Base-by-base conservation (phyloP, 2,888 invertebrate species). In the Melinaea menophilus region DNA sequence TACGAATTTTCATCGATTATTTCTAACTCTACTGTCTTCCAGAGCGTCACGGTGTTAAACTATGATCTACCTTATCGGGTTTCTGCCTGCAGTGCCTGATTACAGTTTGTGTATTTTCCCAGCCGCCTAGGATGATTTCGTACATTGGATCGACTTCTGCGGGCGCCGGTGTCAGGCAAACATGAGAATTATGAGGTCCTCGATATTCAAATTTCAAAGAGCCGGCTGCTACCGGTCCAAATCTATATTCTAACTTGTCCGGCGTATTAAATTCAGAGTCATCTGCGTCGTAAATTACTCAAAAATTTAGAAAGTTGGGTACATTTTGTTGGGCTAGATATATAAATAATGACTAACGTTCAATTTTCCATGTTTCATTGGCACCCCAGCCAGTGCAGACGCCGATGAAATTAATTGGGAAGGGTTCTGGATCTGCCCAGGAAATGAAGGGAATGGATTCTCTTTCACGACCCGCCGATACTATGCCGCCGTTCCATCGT, bases 351-450 rank as follows among this genome's bases (percentile, higher is more conserved):
- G 37, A 67, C 76, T 65, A 90, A 95, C 95, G 94, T 91, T 96
- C 95, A 73, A 97, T 92, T 69, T 95, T 91, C 97, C 97, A 97
- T 54, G 94, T 92, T 46, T 97, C 97, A 61, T 86, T 90, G 11
- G 96, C 95, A 22, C 97, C 97, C 95, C 96, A 97, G 58, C 96
- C 96, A 56, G 97, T 97, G 86, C 96, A 95, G 41, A 96, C 93
- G 55, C 96, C 97, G 55, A 95, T 93, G 81, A 94, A 94, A 67
- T 92, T 92, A 63, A 97, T 92, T 11, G 92, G 92, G 80, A 95
- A 93, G 4, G 94, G 92, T 69, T 94, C 92, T 1, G 94, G 93
- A 76, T 96, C 95, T 41, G 92, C 85, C 91, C 94, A 95, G 11
- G 93, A 92, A 70, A 97, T 81, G 86, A 97, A 95, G 0, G 96